Base-by-base conservation (phyloP, 2,797 vertebrate genomes). In the Ctenosaura bakeri region DNA sequence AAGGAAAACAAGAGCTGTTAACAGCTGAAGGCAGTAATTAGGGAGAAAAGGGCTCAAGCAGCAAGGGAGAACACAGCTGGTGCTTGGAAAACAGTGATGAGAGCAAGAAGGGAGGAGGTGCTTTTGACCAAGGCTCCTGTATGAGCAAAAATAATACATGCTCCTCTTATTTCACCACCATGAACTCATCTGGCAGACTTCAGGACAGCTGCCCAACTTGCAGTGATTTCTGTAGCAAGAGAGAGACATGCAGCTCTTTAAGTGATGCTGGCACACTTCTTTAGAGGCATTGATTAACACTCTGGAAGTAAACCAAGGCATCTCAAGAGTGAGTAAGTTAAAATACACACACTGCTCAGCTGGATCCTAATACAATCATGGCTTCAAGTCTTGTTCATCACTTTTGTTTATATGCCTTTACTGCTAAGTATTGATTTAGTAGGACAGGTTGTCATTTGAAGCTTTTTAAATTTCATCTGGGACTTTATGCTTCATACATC, bases 1-100 rank as follows among this genome's bases (percentile, higher is more conserved):
- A 54, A 91, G 52, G 92, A 78, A 92, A 73, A 88, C n/a, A 87
- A 16, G n/a, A 9, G 56, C 86, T 46, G 74, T 6, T 46, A 90
- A 83, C 22, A 10, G 66, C 35, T 8, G 4, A 69, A 10, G 89
- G 14, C 74, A 32, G 1, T 79, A 1, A 74, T 42, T 87, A 79
- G 87, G 3, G 22, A 6, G 8, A 2, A 1, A 18, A 1, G 32
- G 35, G 8, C 20, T 59, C 76, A n/a, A 9, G n/a, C 29, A n/a
- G 52, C 79, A 86, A 85, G 84, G 86, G 26, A 83, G 83, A 22
- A 59, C 88, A 74, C 4, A 64, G 0, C 50, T 32, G 66, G 59
- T 8, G 62, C 50, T 26, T 56, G 13, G 77, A 62, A 69, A 86
- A 90, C 38, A 74, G 50, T 1, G 22, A 35, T 50, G 18, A 10